These are phyloP conservation scores for Yponomeuta evonymella DNA, from an alignment of 2,888 invertebrate genomes.

Conservation along the genomic window DNA sequence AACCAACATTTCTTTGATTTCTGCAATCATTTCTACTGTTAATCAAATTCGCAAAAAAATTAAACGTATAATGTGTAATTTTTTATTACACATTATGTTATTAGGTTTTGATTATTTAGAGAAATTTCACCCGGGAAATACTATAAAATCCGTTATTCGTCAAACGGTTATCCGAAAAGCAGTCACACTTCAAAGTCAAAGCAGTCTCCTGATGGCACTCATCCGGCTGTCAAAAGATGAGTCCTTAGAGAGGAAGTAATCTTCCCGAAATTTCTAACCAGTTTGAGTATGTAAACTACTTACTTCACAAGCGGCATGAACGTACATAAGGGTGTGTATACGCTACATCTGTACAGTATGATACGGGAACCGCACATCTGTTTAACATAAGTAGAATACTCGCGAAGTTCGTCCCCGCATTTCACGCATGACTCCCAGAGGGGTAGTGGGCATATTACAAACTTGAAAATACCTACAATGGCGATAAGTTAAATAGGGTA, in stretches of 20 bases:
- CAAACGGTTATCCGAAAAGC: no score
- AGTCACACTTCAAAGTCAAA: background rate
- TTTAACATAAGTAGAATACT: background rate
- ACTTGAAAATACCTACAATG: no score
- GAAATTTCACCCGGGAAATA: no score
- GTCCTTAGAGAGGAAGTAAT: background rate
- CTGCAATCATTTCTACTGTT: no score
- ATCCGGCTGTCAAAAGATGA: background rate
- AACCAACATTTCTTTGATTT: background rate
- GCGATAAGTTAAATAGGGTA: no score
- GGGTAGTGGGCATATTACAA: background rate
- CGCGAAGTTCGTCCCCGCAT: background rate
- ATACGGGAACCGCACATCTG: background rate
- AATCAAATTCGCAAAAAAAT: no score
- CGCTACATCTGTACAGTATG: background rate
- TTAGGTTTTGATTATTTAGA: no score
- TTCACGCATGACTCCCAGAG: background rate
- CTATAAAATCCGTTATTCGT: no score
- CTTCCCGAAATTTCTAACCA: background rate
- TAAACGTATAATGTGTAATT: no score
- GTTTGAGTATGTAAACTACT: background rate
- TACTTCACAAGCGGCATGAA: background rate
- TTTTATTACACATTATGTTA: no score
- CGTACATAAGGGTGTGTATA: background rate
- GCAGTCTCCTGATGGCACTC: background rate